phyloP scores from a whole-genome alignment of 2,888 invertebrate species.

The Aporophyla lueneburgensis region DNA sequence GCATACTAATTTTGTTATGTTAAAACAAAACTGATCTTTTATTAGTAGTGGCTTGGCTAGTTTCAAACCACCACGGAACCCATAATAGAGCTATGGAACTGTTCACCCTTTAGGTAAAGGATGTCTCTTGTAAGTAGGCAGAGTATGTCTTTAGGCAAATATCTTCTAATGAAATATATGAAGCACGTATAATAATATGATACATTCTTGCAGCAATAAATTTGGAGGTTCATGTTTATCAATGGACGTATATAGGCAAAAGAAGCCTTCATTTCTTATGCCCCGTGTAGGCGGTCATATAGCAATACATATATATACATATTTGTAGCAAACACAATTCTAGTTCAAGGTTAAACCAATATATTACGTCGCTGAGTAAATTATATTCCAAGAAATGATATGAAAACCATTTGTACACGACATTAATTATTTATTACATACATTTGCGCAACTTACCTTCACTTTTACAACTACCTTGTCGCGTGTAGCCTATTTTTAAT shows the following conservation, averaged over 20 bases:
- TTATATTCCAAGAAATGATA: conserved; percentile 58
- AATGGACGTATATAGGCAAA: neutral
- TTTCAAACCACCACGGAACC: neutral
- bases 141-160: neutral
- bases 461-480: conserved; percentile 43
- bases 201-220: conserved; percentile 26
- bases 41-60: neutral
- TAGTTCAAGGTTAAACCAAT: conserved; percentile 50
- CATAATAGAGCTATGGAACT: neutral
- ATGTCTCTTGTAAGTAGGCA: neutral
- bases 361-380: conserved; percentile 53
- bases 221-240: conserved; percentile 29
- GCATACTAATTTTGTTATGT: neutral
- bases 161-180: neutral
- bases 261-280: conserved; percentile 10
- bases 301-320: neutral
- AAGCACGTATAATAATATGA: neutral
- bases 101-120: neutral
- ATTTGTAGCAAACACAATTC: conserved; percentile 11
- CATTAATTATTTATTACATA: conserved; percentile 60
- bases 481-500: conserved; percentile 67
- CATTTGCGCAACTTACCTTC: conserved; percentile 33
- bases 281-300: neutral
- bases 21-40: neutral
- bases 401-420: conserved; percentile 38